These are phyloP conservation scores for Lophotriccus pileatus DNA, from an alignment of 2,797 vertebrate genomes.

Conservation along the genomic window DNA sequence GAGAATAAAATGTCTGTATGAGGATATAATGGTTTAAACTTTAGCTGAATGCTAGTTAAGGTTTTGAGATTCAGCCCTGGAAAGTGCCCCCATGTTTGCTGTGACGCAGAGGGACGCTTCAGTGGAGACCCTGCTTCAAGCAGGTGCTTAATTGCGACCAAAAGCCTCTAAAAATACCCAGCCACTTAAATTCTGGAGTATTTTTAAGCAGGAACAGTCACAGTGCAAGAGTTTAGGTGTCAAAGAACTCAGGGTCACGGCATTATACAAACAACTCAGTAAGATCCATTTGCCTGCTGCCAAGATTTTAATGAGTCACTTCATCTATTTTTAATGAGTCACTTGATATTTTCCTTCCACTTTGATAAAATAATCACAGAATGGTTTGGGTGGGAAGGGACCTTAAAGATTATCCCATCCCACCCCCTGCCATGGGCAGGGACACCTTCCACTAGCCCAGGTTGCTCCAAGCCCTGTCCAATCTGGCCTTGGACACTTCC, in stretches of 20 bases:
- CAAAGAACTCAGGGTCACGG: neutral
- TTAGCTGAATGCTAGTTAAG: neutral
- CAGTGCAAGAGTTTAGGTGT: neutral
- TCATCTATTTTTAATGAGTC: neutral
- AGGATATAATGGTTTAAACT: neutral
- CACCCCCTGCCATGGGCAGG: neutral
- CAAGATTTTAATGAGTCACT: neutral
- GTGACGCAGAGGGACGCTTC: neutral
- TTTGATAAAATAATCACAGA: neutral
- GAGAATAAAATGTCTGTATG: neutral
- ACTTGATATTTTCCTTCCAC: neutral
- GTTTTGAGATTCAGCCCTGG: neutral
- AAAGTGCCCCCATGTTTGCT: neutral
- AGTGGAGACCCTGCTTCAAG: neutral
- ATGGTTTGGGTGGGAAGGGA: neutral
- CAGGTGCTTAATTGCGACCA: neutral
- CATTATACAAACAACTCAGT: neutral
- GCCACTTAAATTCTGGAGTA: neutral
- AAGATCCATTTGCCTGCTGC: neutral
- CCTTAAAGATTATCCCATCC: neutral
- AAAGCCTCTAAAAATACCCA: neutral
- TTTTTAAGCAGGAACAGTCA: neutral
- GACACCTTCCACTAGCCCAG: neutral
- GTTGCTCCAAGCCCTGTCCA: neutral
- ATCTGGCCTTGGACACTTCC: neutral